A percentile compares a stretch with the other conserved stretches of the same genome.
Evolutionary conservation across 2,888 invertebrate genomes (phyloP).

Genomic region (Andrena bicolor): DNA sequence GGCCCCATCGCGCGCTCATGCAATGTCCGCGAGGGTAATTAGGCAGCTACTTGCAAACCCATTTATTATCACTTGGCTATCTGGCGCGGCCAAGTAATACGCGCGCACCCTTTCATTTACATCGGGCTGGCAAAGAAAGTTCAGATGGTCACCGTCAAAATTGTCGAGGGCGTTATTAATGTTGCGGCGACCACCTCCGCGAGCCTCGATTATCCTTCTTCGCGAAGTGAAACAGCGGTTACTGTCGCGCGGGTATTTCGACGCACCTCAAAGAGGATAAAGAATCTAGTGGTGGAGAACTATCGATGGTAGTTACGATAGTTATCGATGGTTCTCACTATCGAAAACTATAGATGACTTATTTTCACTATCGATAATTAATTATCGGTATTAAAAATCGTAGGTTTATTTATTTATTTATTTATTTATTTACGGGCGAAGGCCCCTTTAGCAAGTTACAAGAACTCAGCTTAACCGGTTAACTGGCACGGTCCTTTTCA

Average conservation of each 20-base stretch:
- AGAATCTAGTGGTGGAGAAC: too few relatives aligned
- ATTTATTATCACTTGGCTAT: constrained; percentile 75
- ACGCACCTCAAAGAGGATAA: neutral
- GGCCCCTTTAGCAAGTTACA: too few relatives aligned
- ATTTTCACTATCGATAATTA: too few relatives aligned
- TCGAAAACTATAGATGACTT: too few relatives aligned
- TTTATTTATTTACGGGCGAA: too few relatives aligned
- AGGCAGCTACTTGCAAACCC: constrained; percentile 68
- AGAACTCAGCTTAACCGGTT: too few relatives aligned
- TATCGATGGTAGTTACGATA: too few relatives aligned
- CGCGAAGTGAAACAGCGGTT: neutral
- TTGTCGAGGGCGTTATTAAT: constrained; percentile 43
- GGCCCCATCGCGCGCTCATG: constrained; percentile 62
- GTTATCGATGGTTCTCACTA: too few relatives aligned
- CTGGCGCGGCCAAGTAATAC: constrained; percentile 63
- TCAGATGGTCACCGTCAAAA: constrained; percentile 56
- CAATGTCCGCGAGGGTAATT: constrained; percentile 69
- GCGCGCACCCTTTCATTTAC: constrained; percentile 68
- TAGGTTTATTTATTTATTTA: too few relatives aligned
- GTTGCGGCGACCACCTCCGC: neutral
- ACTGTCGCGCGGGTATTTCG: neutral
- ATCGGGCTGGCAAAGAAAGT: constrained; percentile 52
- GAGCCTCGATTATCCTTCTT: neutral
- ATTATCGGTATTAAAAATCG: too few relatives aligned
- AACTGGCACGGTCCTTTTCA: too few relatives aligned